These are phyloP conservation scores for Pica pica DNA, from an alignment of 2,113 vertebrate genomes.

Conservation along the genomic window DNA sequence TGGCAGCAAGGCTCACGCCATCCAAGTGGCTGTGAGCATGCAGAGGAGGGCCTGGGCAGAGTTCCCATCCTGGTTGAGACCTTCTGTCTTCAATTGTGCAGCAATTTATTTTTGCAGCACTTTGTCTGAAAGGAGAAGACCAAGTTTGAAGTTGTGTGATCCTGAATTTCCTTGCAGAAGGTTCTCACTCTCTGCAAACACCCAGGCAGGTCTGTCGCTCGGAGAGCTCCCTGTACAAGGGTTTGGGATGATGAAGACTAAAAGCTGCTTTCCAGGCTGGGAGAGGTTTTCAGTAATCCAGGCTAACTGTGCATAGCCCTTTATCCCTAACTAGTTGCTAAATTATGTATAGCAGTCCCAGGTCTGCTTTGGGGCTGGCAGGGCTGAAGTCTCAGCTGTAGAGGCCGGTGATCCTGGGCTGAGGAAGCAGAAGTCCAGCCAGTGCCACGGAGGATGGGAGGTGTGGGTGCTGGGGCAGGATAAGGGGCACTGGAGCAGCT, in stretches of 20 bases:
- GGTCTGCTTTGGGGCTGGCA: neutral
- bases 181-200: neutral
- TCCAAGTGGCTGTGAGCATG: neutral
- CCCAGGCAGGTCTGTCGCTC: neutral
- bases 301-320: neutral
- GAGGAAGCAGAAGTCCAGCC: neutral
- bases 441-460: neutral
- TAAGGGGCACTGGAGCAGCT: neutral
- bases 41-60: neutral
- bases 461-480: neutral
- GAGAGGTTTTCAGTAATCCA: conserved; percentile 18
- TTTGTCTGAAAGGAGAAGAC: neutral
- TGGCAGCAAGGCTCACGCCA: neutral
- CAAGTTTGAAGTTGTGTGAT: neutral
- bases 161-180: neutral
- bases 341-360: neutral
- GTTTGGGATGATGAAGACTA: neutral
- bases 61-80: neutral
- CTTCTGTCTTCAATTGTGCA: neutral
- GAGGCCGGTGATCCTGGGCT: neutral
- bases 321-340: conserved; percentile 8
- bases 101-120: neutral
- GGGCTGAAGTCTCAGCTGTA: neutral
- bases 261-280: neutral
- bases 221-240: neutral